These are phyloP conservation scores for Prochilodus magdalenae DNA, from an alignment of 2,113 vertebrate species.

Conservation along the genomic window DNA sequence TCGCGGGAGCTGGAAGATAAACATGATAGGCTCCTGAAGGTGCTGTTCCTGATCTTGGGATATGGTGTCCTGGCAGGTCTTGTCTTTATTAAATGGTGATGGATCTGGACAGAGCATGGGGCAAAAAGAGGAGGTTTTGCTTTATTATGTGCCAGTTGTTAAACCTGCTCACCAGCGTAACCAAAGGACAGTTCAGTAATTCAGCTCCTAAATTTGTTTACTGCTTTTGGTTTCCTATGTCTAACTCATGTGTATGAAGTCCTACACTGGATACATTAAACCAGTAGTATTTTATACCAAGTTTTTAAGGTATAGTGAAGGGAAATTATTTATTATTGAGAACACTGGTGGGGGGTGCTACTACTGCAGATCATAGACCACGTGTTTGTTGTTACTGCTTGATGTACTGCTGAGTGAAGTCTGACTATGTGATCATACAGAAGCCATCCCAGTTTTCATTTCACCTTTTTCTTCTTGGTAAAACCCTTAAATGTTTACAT, in stretches of 20 bases:
- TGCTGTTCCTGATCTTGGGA: constrained; percentile 89
- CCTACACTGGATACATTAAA: background rate
- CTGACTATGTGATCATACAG: background rate
- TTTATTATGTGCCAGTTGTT: background rate
- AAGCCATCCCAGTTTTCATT: background rate
- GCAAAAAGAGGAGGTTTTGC: background rate
- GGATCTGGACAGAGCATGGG: background rate
- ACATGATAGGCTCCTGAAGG: constrained; percentile 86
- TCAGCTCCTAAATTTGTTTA: background rate
- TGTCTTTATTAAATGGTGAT: constrained; percentile 88
- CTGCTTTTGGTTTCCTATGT: background rate
- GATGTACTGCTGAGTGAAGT: background rate
- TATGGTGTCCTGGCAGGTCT: constrained; percentile 83
- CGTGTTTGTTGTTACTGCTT: constrained; percentile 14
- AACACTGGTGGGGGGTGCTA: background rate
- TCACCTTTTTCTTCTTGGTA: background rate
- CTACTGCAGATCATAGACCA: background rate
- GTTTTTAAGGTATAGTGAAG: background rate
- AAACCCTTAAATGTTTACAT: background rate
- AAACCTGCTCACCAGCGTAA: constrained; percentile 2
- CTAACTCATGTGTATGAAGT: background rate
- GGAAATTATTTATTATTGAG: constrained; percentile 14
- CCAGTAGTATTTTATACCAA: background rate
- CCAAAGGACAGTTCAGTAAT: constrained; percentile 1
- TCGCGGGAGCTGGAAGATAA: constrained; percentile 90